Percentiles rank a stretch among this genome's conserved stretches.
phyloP scores from a whole-genome alignment of 1,140 invertebrate genomes.

The Dreissena polymorpha region DNA sequence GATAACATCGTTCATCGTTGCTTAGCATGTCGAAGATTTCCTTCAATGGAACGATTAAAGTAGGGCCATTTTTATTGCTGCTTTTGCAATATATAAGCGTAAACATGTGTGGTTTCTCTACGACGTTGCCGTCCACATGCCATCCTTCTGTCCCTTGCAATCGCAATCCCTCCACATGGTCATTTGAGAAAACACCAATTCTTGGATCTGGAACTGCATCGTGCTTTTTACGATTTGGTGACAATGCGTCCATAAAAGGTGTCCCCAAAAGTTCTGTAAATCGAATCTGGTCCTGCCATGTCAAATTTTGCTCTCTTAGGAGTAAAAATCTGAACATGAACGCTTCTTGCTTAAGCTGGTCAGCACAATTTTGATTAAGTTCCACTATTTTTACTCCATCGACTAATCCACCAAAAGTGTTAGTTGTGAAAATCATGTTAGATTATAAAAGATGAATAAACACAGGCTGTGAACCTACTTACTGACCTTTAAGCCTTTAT shows the following conservation, averaged over 20 bases:
- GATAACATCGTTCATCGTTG: constrained; percentile 24
- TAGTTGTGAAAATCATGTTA: neutral
- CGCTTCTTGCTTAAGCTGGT: constrained; percentile 41
- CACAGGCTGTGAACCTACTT: no score
- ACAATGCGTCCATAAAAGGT: constrained; percentile 40
- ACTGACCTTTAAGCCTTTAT: no score
- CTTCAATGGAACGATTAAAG: constrained; percentile 53
- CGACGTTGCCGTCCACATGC: constrained; percentile 55
- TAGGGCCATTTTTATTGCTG: constrained; percentile 50
- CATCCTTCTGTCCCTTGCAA: constrained; percentile 53
- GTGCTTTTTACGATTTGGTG: constrained; percentile 49
- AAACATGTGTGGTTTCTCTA: constrained; percentile 49
- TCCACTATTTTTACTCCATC: constrained; percentile 25
- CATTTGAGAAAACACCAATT: constrained; percentile 55
- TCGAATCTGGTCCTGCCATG: constrained; percentile 50
- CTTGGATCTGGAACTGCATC: constrained; percentile 44
- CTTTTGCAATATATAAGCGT: constrained; percentile 54
- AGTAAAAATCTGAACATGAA: constrained; percentile 56
- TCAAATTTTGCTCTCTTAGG: constrained; percentile 44
- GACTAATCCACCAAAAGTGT: constrained; percentile 49
- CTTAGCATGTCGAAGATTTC: constrained; percentile 55
- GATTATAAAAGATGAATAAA: no score
- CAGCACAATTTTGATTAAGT: constrained; percentile 43
- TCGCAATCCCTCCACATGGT: constrained; percentile 36
- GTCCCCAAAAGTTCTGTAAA: constrained; percentile 46